These are phyloP conservation scores for Orestias chungarensis DNA, from an alignment of 2,797 vertebrate genomes.

Conservation along the genomic window DNA sequence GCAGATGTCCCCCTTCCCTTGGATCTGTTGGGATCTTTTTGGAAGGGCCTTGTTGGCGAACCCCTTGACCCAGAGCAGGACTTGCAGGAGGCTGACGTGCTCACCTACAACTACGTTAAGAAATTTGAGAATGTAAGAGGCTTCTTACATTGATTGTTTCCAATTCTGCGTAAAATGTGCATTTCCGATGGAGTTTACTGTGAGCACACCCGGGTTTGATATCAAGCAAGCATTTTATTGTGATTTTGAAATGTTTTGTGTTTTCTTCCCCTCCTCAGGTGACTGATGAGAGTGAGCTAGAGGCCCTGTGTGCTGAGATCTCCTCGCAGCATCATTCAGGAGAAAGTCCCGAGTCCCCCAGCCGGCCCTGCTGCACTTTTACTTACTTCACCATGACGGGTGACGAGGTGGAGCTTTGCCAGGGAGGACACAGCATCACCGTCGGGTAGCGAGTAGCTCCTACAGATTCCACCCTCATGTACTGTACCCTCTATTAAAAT, in stretches of 20 bases:
- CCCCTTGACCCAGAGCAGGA: conserved; percentile 88
- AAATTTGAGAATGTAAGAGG: conserved; percentile 92
- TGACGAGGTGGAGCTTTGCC: conserved; percentile 95
- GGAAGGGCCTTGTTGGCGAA: conserved; percentile 94
- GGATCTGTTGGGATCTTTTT: conserved; percentile 93
- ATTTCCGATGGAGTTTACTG: background rate
- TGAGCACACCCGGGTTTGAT: background rate
- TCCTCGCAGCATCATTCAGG: conserved; percentile 90
- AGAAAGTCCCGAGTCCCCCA: conserved; percentile 94
- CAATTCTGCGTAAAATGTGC: background rate
- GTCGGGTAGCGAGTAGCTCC: conserved; percentile 81
- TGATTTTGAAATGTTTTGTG: background rate
- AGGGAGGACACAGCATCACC: conserved; percentile 86
- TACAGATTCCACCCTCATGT: background rate
- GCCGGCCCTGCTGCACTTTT: conserved; percentile 93
- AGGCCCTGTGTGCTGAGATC: conserved; percentile 92
- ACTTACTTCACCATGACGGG: conserved; percentile 93
- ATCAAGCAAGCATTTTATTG: background rate
- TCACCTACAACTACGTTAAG: conserved; percentile 94
- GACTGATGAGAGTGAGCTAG: conserved; percentile 89
- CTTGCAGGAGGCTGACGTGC: conserved; percentile 93
- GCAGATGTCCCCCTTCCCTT: conserved; percentile 95
- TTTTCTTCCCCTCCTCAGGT: conserved; percentile 73
- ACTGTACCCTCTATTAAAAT: background rate
- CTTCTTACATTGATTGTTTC: background rate